Base-by-base conservation (phyloP, 2,888 invertebrate species). In the Lithophane socia region DNA sequence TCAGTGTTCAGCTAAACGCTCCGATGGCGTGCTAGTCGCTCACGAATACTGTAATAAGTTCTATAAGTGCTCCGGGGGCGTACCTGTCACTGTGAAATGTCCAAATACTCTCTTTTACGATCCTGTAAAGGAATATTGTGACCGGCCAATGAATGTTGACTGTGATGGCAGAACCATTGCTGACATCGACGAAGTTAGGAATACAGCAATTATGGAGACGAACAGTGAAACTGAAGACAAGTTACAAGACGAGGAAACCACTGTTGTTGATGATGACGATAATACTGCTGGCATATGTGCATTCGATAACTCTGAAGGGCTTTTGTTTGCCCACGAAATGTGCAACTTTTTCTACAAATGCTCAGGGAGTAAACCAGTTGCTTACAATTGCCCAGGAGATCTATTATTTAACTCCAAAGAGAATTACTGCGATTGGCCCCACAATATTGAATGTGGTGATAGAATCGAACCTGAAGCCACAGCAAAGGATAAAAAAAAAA, bases 291-390 rank as follows among this genome's bases (percentile, higher is more conserved):
- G 49, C 0, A 89, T 89, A 42, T 93, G 93, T 74, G 86, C 86
- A 9, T 77, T 81, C 52, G 73, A 83, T 0, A 82, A 76, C 5
- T 90, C 91, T 5, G 89, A 90, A 4, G 89, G 91, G 7, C 21
- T 82, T 16, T 79, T 92, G 3, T 69, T 91, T 2, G 90, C 90
- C 7, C 91, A 92, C 73, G 90, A 92, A 74, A 88, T 88, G 29
- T 93, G 93, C 75, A 87, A 91, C 70, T 84, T 91, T 68, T 93
- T 90, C 74, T 93, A 92, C 72, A 83, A 87, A 56, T 93, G 93
- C 63, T 71, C n/a, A 10, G 66, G 74, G 0, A 89, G 89, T 0
- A 24, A 61, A 5, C 91, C 92, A 8, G 79, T 91, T 5, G 73
- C 80, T 4, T 52, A 84, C 1, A 70, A 24, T 3, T 93, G 93